Evolutionary conservation across 2,113 vertebrate species (phyloP), one percentile per base, ranked within the genome.

Genomic region (Symphodus melops): DNA sequence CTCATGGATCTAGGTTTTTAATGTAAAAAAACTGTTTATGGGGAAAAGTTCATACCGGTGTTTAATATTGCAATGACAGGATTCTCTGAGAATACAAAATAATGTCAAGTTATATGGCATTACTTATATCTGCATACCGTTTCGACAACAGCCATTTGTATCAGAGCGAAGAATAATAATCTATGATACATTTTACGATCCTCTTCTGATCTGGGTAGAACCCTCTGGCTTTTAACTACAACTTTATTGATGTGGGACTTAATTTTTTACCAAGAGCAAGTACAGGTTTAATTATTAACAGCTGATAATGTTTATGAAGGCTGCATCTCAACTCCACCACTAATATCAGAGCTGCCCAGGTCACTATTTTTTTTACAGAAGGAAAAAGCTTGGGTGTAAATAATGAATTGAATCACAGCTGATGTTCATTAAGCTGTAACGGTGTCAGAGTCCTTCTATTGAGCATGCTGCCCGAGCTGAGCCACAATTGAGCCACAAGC

Each of bases 131-230:
- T n/a, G n/a, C n/a, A n/a, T n/a, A n/a, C n/a, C n/a, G n/a, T n/a
- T n/a, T n/a, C n/a, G n/a, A n/a, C n/a, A 53, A 41, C 20, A 3
- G 37, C 37, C 48, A 48, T 72, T 51, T 78, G 19, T 59, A 19
- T 69, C 67, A 36, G 14, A 66, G 36, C 41, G 73, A n/a, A 71
- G 41, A 63, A 61, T 56, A 51, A 61, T 51, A 36, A 69, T 79
- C 42, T 66, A 3, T 63, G 58, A 70, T 14, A 60, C 37, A 79
- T 79, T 83, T 72, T 67, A 78, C 42, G 11, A 74, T 72, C 44
- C 28, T 5, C 0, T 5, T 33, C 28, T 33, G 28, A 33, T 33
- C 28, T 33, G 28, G 28, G 6, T 4, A 33, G 28, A 33, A 33
- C 28, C 4, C 28, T 33, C 28, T 33, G 28, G 28, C 4, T 33